Evolutionary conservation across 2,888 invertebrate genomes (phyloP).

Genomic region (Brenthis ino): DNA sequence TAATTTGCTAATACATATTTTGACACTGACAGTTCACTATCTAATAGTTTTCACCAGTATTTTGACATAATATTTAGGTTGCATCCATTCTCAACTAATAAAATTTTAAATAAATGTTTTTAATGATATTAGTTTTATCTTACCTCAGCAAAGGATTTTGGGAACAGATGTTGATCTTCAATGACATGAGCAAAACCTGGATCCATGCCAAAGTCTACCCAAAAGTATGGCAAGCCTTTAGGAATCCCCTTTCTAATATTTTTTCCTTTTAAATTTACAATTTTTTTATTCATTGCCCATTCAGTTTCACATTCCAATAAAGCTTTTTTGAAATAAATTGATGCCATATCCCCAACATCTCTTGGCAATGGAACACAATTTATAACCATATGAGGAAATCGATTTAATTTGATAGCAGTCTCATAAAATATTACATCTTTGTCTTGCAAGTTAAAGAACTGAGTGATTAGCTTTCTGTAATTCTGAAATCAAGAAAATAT

Average conservation of each 20-base stretch:
- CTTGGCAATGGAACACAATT: slow-evolving; percentile 94
- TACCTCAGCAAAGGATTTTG: slow-evolving; percentile 94
- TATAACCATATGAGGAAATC: slow-evolving; percentile 91
- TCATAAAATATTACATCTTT: slow-evolving; percentile 96
- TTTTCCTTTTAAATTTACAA: slow-evolving; percentile 81
- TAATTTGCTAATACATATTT: too few species aligned
- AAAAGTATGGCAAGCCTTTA: slow-evolving; percentile 96
- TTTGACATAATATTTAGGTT: background rate
- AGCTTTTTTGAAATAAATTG: slow-evolving; percentile 99
- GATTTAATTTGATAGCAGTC: slow-evolving; percentile 88
- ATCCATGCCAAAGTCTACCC: slow-evolving; percentile 95
- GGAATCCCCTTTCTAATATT: slow-evolving; percentile 92
- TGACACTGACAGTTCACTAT: too few species aligned
- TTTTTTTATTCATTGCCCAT: slow-evolving; percentile 97
- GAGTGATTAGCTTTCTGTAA: slow-evolving; percentile 89
- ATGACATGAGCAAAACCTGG: slow-evolving; percentile 98
- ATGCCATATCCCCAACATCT: slow-evolving; percentile 93
- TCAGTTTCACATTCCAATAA: slow-evolving; percentile 96
- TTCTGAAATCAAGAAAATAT: slow-evolving; percentile 70
- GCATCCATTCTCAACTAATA: background rate
- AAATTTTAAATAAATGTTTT: too few species aligned
- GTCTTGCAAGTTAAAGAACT: slow-evolving; percentile 87
- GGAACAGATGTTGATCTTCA: slow-evolving; percentile 94
- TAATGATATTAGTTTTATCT: slow-evolving; percentile 30
- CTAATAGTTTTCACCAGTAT: background rate